These are phyloP conservation scores for Aphidius colemani DNA, from an alignment of 2,888 invertebrate genomes.

Conservation along the genomic window DNA sequence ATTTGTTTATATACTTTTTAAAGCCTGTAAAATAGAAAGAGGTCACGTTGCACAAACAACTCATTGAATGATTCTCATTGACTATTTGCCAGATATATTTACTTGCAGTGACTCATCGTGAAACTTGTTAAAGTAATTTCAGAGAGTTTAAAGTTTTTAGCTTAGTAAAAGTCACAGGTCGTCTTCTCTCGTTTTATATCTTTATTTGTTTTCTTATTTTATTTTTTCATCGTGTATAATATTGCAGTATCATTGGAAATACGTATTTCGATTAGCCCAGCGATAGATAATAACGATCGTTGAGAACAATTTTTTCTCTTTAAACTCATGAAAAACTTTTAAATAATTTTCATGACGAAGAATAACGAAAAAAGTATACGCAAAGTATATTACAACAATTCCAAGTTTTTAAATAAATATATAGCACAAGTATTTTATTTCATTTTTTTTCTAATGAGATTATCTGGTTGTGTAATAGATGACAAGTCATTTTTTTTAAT, in stretches of 20 bases:
- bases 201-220: slow-evolving; percentile 14
- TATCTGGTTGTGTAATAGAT: slow-evolving; percentile 22
- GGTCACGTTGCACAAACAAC: slow-evolving; percentile 41
- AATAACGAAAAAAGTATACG: too few species aligned
- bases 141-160: slow-evolving; percentile 45
- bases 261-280: too few species aligned
- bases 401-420: too few species aligned
- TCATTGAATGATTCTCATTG: slow-evolving; percentile 44
- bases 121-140: slow-evolving; percentile 49
- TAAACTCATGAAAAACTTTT: too few species aligned
- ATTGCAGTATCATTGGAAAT: background rate
- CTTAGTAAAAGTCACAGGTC: slow-evolving; percentile 31
- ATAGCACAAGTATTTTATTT: too few species aligned
- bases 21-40: too few species aligned
- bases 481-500: slow-evolving; percentile 15
- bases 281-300: too few species aligned
- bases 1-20: too few species aligned
- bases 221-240: slow-evolving; percentile 3
- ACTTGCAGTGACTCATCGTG: slow-evolving; percentile 37
- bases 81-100: slow-evolving; percentile 22
- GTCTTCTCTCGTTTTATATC: slow-evolving; percentile 28
- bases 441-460: background rate
- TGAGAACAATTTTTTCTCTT: too few species aligned
- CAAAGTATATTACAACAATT: too few species aligned
- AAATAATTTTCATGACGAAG: too few species aligned